Conservation (phyloP, 2,113 vertebrate species). For the Cephalopholis sonnerati region DNA sequence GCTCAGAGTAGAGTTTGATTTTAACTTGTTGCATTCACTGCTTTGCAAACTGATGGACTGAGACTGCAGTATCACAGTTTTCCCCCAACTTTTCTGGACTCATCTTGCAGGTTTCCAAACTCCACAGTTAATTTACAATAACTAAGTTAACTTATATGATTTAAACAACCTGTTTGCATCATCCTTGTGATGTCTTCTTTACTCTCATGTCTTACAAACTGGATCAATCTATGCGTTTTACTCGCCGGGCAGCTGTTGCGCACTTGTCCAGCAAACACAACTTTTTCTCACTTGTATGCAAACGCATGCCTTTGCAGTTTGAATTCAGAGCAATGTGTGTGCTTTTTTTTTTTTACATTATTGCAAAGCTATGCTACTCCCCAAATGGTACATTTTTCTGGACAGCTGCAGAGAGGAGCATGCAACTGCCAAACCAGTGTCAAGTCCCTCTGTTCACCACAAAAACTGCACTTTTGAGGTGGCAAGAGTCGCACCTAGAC, state of each 20-base stretch:
- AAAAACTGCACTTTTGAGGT: slow-evolving; percentile 66
- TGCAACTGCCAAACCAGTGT: slow-evolving; percentile 55
- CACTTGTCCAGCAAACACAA: slow-evolving; percentile 28
- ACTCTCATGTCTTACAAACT: not conserved
- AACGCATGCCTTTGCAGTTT: slow-evolving; percentile 60
- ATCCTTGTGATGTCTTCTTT: not conserved
- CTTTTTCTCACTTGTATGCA: slow-evolving; percentile 43
- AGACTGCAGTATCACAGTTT: not conserved
- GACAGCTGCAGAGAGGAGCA: slow-evolving; percentile 60
- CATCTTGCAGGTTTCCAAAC: not conserved
- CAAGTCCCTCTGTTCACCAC: slow-evolving; percentile 45
- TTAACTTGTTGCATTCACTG: slow-evolving; percentile 31
- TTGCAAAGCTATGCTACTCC: slow-evolving; percentile 64
- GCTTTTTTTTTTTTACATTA: slow-evolving; percentile 4
- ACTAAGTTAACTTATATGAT: not conserved
- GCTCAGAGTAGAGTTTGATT: not conserved
- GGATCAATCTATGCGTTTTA: not conserved
- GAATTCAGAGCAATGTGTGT: slow-evolving; percentile 1
- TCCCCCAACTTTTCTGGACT: not conserved
- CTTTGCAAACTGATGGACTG: not conserved
- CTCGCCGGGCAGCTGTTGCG: slow-evolving; percentile 41
- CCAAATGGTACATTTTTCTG: slow-evolving; percentile 57
- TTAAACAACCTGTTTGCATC: slow-evolving; percentile 19
- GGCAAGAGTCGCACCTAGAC: slow-evolving; percentile 71
- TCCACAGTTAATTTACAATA: not conserved